A percentile compares a stretch with the other conserved stretches of the same genome.
Conservation (phyloP, 2,113 vertebrate species). For the Dasyornis broadbenti region DNA sequence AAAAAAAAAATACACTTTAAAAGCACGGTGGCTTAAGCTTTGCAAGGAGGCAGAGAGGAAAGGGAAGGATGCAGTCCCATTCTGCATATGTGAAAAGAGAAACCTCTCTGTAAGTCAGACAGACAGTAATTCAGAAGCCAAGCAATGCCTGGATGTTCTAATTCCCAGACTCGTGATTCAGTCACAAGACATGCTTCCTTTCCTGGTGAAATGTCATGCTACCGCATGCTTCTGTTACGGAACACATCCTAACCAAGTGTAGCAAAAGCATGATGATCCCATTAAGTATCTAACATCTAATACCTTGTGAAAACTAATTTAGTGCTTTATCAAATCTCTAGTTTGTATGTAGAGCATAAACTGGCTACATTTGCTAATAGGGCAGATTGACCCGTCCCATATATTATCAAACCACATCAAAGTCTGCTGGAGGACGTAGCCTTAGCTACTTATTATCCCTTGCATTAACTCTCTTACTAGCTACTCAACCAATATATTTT, state of each 20-base stretch:
- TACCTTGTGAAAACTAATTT: conserved; percentile 40
- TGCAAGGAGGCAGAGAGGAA: not conserved
- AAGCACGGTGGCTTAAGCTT: not conserved
- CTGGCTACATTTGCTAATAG: conserved; percentile 26
- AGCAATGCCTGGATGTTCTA: not conserved
- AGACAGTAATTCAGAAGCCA: not conserved
- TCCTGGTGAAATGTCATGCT: conserved; percentile 35
- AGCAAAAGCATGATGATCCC: conserved; percentile 44
- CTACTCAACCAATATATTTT: conserved; percentile 2
- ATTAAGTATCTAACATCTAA: conserved; percentile 48
- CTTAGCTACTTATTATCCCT: conserved; percentile 23
- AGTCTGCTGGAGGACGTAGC: conserved; percentile 3
- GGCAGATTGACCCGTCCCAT: conserved; percentile 11
- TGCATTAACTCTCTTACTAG: conserved; percentile 19
- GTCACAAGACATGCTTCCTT: conserved; percentile 36
- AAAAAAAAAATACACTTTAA: not conserved
- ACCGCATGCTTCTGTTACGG: not conserved
- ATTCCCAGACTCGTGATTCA: conserved; percentile 21
- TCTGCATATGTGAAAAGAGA: not conserved
- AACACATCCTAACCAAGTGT: conserved; percentile 43
- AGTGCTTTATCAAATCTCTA: conserved; percentile 63
- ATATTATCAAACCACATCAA: conserved; percentile 15
- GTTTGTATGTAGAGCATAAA: conserved; percentile 65
- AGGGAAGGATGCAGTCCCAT: not conserved
- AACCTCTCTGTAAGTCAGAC: not conserved